Percentiles rank a stretch among this genome's conserved stretches.
These are phyloP conservation scores for Tyrannus savana DNA, from an alignment of 2,113 vertebrate species.

Conservation along the genomic window DNA sequence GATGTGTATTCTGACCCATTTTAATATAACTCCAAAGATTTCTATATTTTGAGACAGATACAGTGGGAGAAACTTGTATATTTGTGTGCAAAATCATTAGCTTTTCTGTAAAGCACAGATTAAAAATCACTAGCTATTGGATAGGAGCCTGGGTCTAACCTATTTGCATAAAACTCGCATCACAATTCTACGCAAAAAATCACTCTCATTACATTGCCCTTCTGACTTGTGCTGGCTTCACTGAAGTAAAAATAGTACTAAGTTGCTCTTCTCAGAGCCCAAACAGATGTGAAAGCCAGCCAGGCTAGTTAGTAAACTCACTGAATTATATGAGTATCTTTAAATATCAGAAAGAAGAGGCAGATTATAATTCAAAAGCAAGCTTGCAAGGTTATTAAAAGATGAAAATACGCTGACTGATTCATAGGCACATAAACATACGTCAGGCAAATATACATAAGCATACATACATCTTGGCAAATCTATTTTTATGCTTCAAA, in stretches of 20 bases:
- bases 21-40: background rate
- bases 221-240: background rate
- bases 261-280: background rate
- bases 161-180: background rate
- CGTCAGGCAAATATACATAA: background rate
- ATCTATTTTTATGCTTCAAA: background rate
- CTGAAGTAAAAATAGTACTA: background rate
- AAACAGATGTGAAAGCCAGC: background rate
- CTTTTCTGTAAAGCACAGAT: background rate
- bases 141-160: background rate
- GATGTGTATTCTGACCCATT: background rate
- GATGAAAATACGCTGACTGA: background rate
- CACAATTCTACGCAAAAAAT: background rate
- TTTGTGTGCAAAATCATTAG: background rate
- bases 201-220: background rate
- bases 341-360: background rate
- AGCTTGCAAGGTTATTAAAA: background rate
- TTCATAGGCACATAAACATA: background rate
- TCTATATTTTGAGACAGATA: background rate
- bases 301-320: background rate
- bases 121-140: background rate
- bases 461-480: background rate
- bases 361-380: background rate
- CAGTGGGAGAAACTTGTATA: background rate
- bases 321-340: background rate